These are phyloP conservation scores for Anniella stebbinsi DNA, from an alignment of 2,797 vertebrate genomes.

Conservation along the genomic window DNA sequence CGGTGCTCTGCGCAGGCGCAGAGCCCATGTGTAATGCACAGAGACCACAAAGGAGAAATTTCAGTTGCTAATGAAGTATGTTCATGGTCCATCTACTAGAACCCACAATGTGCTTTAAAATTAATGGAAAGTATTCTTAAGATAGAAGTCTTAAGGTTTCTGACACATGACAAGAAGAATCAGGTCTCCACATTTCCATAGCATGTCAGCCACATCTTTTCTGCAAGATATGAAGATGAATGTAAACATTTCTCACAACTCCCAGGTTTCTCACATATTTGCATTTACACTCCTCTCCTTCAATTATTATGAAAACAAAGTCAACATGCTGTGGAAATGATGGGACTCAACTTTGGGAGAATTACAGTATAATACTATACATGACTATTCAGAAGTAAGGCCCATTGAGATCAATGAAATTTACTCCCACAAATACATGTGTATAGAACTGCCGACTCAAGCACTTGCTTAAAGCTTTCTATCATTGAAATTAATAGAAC, in stretches of 20 bases:
- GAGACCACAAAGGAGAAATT: too few species aligned
- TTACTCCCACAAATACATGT: neutral
- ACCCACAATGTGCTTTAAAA: neutral
- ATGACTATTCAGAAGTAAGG: neutral
- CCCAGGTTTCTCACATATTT: neutral
- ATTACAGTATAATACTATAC: neutral
- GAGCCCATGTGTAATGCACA: too few species aligned
- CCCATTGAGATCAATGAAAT: neutral
- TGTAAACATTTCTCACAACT: neutral
- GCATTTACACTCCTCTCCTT: neutral
- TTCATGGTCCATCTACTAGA: neutral
- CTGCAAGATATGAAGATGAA: neutral
- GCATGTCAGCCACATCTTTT: neutral
- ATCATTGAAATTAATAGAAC: neutral
- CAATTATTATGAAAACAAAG: neutral
- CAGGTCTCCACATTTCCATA: neutral
- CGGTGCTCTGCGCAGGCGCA: too few species aligned
- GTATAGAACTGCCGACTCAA: neutral
- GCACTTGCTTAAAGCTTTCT: neutral
- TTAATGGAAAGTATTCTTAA: neutral
- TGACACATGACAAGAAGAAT: neutral
- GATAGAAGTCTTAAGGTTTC: neutral
- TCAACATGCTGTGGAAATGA: neutral
- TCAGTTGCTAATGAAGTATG: neutral
- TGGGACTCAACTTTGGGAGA: neutral